Conservation (phyloP, 2,113 vertebrate species). For the Catharus bicknelli region DNA sequence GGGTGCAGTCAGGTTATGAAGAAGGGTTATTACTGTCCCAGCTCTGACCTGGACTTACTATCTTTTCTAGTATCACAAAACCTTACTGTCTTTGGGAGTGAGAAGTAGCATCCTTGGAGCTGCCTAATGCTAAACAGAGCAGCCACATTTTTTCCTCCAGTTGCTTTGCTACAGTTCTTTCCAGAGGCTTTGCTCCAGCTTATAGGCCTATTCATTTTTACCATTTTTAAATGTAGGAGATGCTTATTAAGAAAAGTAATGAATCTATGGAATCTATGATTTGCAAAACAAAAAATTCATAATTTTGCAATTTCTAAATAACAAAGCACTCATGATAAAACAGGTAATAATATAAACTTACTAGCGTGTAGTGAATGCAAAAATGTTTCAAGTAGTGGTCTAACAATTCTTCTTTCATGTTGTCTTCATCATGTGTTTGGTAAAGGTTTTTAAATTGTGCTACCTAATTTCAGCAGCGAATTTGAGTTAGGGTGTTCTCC, state of each 20-base stretch:
- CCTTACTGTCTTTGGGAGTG: conserved; percentile 16
- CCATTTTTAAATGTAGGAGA: background rate
- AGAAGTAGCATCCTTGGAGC: background rate
- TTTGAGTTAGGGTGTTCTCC: background rate
- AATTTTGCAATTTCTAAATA: conserved; percentile 20
- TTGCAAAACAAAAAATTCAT: conserved; percentile 1
- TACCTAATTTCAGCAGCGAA: background rate
- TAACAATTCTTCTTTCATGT: background rate
- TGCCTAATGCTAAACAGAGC: background rate
- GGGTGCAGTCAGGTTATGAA: conserved; percentile 93
- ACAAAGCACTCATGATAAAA: background rate
- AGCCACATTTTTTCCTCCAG: background rate
- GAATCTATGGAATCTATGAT: background rate
- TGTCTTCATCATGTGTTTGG: background rate
- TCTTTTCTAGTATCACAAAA: conserved; percentile 67
- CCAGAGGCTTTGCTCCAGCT: background rate
- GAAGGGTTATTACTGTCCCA: conserved; percentile 84
- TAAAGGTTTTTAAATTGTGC: background rate
- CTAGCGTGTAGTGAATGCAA: background rate
- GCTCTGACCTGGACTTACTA: conserved; percentile 79
- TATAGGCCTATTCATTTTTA: background rate
- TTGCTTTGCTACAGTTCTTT: background rate
- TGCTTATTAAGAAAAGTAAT: conserved; percentile 34
- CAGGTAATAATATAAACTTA: background rate
- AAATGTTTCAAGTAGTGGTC: background rate